Base-by-base conservation (phyloP, 2,797 vertebrate species). In the Propithecus deckenii region DNA sequence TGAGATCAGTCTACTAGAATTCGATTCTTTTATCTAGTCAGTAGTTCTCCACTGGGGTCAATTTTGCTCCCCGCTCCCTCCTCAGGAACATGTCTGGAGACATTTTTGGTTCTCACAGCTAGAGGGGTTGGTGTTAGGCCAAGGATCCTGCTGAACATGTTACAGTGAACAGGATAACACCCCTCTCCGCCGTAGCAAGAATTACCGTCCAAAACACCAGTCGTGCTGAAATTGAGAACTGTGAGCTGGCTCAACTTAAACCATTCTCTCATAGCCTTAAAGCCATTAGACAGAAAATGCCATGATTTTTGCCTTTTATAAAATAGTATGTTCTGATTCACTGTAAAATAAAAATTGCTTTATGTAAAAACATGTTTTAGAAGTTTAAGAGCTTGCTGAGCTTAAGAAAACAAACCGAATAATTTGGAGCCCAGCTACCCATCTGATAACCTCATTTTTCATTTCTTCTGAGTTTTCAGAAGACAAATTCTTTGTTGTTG, bases 301-400 rank as follows among this genome's bases (percentile, higher is more conserved):
- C 30, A 43, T 87, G 59, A 67, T 41, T 95, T 95, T 96, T 76
- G 22, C 10, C 48, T 89, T 75, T 91, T 83, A 65, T 52, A 83
- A 67, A 94, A 43, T 35, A 35, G 23, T 71, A 15, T 50, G 4
- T 55, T 75, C 20, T 61, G 17, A 88, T n/a, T 94, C 59, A 57
- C 41, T 61, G 0, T 85, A 46, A 72, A 94, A 38, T 38, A 86
- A 52, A 61, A 50, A 30, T 71, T 85, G 78, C 35, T 85, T 80
- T 78, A 4, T 41, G 41, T 85, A 59, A 86, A 89, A 90, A 28
- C 90, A 1, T 48, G 23, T 92, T 94, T 79, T 38, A 38, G 32
- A 79, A 13, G 18, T 38, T 48, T 17, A 80, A 61, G n/a, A 91
- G 30, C 30, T 86, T 89, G 22, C n/a, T 38, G 48, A 81, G 22